Conservation (phyloP, 2,888 invertebrate species). For the Drosophila picticornis region DNA sequence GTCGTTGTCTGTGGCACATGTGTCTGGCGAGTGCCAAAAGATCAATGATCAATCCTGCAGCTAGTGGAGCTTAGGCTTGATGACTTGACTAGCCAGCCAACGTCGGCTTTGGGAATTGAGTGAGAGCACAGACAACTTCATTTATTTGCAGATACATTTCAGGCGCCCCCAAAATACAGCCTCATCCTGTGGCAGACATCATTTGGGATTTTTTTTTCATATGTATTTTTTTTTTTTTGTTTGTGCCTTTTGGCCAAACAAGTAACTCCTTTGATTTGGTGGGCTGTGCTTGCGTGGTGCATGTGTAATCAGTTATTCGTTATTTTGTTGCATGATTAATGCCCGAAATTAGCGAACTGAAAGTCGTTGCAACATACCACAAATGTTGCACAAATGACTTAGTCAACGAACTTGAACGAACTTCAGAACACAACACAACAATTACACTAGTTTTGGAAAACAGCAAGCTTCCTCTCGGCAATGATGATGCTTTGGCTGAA, state of each 20-base stretch:
- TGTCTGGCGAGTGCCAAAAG: slow-evolving; percentile 81
- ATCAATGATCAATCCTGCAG: slow-evolving; percentile 80
- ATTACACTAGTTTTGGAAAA: slow-evolving; percentile 63
- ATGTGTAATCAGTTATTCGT: slow-evolving; percentile 77
- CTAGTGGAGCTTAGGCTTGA: slow-evolving; percentile 53
- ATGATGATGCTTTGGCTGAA: slow-evolving; percentile 52
- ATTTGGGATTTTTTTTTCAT: slow-evolving; percentile 17
- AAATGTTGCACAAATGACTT: slow-evolving; percentile 71
- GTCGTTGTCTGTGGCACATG: slow-evolving; percentile 27
- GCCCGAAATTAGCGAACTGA: slow-evolving; percentile 75
- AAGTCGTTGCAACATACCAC: slow-evolving; percentile 51
- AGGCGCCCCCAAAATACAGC: slow-evolving; percentile 62
- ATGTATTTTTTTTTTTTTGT: background rate
- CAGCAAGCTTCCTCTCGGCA: slow-evolving; percentile 52
- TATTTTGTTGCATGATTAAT: slow-evolving; percentile 75
- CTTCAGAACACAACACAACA: slow-evolving; percentile 48
- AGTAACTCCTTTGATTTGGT: slow-evolving; percentile 68
- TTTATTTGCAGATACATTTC: slow-evolving; percentile 83
- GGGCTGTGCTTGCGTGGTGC: slow-evolving; percentile 63
- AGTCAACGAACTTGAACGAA: slow-evolving; percentile 78
- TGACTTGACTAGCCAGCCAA: slow-evolving; percentile 72
- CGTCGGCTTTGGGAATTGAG: slow-evolving; percentile 14
- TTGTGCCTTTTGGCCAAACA: slow-evolving; percentile 68
- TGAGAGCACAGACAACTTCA: slow-evolving; percentile 78
- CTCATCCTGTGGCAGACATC: slow-evolving; percentile 54